phyloP scores from a whole-genome alignment of 2,797 vertebrate species.

The Picus viridis region DNA sequence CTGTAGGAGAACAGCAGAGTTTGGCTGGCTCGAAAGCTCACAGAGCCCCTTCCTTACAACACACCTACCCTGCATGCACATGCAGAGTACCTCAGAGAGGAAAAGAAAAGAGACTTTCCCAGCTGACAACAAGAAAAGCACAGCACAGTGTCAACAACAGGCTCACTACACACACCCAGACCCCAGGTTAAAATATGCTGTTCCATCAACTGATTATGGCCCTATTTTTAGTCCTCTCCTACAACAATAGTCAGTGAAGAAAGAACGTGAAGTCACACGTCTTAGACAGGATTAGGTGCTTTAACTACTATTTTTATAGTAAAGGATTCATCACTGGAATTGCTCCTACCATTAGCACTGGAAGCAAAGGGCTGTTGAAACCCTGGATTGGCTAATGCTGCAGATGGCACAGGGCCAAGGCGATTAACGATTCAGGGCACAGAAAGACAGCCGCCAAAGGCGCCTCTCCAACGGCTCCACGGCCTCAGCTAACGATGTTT shows the following conservation, averaged over 20 bases:
- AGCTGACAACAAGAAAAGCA: not conserved
- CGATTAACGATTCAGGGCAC: slow-evolving; percentile 54
- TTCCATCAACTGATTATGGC: slow-evolving; percentile 15
- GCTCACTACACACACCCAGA: not conserved
- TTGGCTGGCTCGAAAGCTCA: not conserved
- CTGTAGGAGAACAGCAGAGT: not conserved
- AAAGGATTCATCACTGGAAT: slow-evolving; percentile 45
- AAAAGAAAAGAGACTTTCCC: not conserved
- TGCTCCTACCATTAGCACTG: slow-evolving; percentile 46
- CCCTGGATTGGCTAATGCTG: slow-evolving; percentile 46
- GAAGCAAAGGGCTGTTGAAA: slow-evolving; percentile 54
- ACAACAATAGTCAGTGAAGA: slow-evolving; percentile 30
- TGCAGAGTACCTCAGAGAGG: not conserved
- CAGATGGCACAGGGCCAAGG: slow-evolving; percentile 17
- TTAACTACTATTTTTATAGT: slow-evolving; percentile 59
- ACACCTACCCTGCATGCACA: not conserved
- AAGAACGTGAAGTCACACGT: slow-evolving; percentile 57
- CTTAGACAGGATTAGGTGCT: slow-evolving; percentile 63
- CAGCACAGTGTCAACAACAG: not conserved
- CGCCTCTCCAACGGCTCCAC: slow-evolving; percentile 5
- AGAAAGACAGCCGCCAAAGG: slow-evolving; percentile 50
- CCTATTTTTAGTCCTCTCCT: slow-evolving; percentile 51
- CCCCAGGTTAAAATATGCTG: slow-evolving; percentile 1
- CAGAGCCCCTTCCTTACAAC: not conserved
- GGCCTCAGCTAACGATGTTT: slow-evolving; percentile 29